Base-by-base conservation (phyloP, 2,113 vertebrate genomes). In the Pardalotus punctatus region DNA sequence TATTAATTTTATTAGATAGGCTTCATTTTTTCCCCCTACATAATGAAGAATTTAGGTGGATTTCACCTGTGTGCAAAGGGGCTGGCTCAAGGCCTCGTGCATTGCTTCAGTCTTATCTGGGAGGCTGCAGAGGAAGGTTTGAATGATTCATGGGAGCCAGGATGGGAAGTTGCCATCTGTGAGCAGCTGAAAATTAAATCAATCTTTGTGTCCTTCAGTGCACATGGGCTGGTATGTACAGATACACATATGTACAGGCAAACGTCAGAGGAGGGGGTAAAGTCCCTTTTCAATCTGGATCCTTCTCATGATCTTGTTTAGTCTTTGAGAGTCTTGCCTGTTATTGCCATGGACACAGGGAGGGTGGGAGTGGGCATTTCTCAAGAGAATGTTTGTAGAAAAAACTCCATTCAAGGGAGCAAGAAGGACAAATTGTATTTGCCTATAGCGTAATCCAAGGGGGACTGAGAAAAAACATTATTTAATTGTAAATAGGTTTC, bases 1-100 rank as follows among this genome's bases (percentile, higher is more conserved):
- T 89, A 79, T 95, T 93, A 94, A 94, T 94, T 96, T 94, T 65
- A 84, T 93, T 96, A 93, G 90, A 78, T 92, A 60, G 90, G 76
- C 82, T 69, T 90, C 80, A 53, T 76, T 95, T 88, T 91, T 48
- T 17, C 70, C 72, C 86, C 35, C 86, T 81, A 7, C 35, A 9
- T 60, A 60, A 84, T 65, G 95, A 94, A 66, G 93, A 93, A 90
- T 93, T 94, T 71, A 19, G 90, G 90, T 69, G 86, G 94, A 76
- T 94, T 93, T 96, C 88, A 92, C 90, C 92, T 92, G 79, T 48
- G 67, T 83, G 88, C 58, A 70, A 38, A 80, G 94, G 50, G 70
- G 73, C 31, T 48, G 8, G 70, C 92, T 86, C 8, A 5, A 74
- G 85, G 81, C 79, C 65, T 38, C n/a, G 35, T 38, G 38, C 40